Percentiles rank a stretch among this genome's conserved stretches.
These are phyloP conservation scores for Galeopterus variegatus DNA, from an alignment of 2,113 vertebrate genomes.

Conservation along the genomic window DNA sequence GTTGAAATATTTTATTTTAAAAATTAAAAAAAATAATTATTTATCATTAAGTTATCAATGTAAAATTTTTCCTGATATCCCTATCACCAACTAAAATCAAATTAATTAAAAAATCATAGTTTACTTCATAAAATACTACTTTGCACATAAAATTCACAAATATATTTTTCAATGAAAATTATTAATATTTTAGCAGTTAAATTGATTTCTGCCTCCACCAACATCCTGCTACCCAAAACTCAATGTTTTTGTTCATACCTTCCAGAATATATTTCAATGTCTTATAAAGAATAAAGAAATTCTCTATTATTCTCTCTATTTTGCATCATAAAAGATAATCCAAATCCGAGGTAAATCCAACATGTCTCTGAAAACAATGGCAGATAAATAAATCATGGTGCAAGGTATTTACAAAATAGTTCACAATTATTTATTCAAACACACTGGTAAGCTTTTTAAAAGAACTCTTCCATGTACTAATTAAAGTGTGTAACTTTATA, in stretches of 20 bases:
- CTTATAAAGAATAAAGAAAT: neutral
- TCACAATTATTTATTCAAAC: neutral
- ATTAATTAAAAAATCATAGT: neutral
- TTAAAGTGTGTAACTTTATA: neutral
- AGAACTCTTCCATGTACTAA: neutral
- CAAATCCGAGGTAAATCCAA: neutral
- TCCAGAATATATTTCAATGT: neutral
- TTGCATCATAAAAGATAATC: neutral
- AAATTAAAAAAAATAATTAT: neutral
- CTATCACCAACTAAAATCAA: neutral
- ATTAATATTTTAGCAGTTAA: neutral
- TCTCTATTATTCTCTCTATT: neutral
- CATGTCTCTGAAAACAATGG: neutral
- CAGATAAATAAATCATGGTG: neutral
- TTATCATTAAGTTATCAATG: neutral
- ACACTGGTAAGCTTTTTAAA: neutral
- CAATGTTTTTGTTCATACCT: neutral
- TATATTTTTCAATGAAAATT: neutral
- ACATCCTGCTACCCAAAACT: neutral
- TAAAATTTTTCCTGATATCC: neutral
- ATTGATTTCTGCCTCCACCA: neutral
- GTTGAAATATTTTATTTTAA: neutral
- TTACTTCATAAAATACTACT: neutral
- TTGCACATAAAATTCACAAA: neutral
- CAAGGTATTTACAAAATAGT: neutral